Base-by-base conservation (phyloP, 2,888 invertebrate genomes). In the Prionchulus punctatus region DNA sequence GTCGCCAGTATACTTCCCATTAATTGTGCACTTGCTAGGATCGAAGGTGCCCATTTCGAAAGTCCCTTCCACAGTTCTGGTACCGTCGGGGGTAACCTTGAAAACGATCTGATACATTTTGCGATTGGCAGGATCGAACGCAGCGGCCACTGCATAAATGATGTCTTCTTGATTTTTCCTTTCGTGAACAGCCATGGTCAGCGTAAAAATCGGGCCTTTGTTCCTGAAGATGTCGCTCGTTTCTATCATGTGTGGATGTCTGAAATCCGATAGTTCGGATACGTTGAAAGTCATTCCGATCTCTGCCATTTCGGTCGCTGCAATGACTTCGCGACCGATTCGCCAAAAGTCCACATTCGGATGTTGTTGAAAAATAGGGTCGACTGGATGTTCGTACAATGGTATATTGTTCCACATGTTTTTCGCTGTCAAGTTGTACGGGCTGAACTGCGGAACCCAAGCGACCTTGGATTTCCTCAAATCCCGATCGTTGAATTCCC, bases 311-410 rank as follows among this genome's bases (percentile, higher is more conserved):
- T 70, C 68, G 3, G 70, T 68, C 27, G 66, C 68, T n/a, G 64
- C 70, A 43, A 65, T 60, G 42, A 64, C 62, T 56, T 60, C 60
- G 26, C n/a, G 2, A 2, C 64, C 63, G 42, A 69, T 64, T 47
- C 64, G 62, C 69, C 69, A 69, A 60, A 69, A 69, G 58, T 70
- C 67, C 50, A 69, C 62, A 55, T 69, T 70, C 21, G 69, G 69
- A 55, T 36, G 36, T 12, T 36, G 36, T 36, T 36, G 12, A 18
- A 36, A 36, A 12, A 12, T 18, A 36, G 36, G 7, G 36, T 18
- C 12, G 36, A 36, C 36, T 36, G n/a, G n/a, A n/a, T n/a, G n/a
- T n/a, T n/a, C 36, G 36, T 36, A 7, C 36, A 18, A 36, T 12
- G 36, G 36, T 21, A 45, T 21, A 18, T 3, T 3, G 26, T 66